Evolutionary conservation across 2,113 vertebrate genomes (phyloP).

Genomic region (Halichoeres trimaculatus): DNA sequence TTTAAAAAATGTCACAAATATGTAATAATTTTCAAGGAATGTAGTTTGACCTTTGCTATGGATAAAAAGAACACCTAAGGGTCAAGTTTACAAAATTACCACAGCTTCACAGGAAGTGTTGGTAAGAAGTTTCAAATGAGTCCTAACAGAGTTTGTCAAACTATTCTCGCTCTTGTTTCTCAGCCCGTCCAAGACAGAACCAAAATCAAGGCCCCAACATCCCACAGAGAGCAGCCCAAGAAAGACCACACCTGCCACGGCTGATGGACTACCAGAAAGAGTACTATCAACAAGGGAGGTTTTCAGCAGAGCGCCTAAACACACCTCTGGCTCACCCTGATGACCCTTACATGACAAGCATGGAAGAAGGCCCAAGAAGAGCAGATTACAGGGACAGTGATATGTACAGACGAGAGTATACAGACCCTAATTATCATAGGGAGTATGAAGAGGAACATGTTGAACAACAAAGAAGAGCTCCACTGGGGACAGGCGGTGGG

Average conservation of each 20-base stretch:
- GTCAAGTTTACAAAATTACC: background rate
- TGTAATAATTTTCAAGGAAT: background rate
- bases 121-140: background rate
- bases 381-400: constrained; percentile 14
- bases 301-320: background rate
- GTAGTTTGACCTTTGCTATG: background rate
- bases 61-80: background rate
- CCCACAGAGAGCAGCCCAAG: background rate
- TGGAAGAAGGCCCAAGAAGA: background rate
- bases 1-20: too few relatives aligned
- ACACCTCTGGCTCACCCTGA: background rate
- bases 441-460: constrained; percentile 15
- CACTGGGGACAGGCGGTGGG: background rate
- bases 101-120: background rate
- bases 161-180: background rate
- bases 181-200: constrained; percentile 47
- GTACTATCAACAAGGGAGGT: background rate
- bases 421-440: constrained; percentile 28
- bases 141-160: background rate
- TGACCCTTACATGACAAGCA: constrained; percentile 8
- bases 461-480: constrained; percentile 26
- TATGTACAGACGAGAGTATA: background rate
- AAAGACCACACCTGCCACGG: constrained; percentile 4
- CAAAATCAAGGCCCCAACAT: constrained; percentile 13
- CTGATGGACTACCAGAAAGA: constrained; percentile 10